Evolutionary conservation across 2,888 invertebrate species (phyloP).

Genomic region (Mongoloraphidia duomilia): DNA sequence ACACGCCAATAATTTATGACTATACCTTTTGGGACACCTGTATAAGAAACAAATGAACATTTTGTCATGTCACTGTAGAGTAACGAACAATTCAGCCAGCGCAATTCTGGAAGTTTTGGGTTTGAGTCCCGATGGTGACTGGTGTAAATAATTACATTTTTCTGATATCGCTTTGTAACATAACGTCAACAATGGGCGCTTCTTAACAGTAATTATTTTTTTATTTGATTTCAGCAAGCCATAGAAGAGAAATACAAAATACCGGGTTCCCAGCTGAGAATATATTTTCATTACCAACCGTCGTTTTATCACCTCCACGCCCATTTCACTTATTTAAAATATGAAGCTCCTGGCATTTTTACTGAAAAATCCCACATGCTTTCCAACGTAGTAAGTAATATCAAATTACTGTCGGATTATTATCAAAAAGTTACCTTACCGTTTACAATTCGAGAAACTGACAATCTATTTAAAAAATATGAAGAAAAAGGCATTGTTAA

Average conservation of each 20-base stretch:
- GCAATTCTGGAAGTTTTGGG: too few relatives aligned
- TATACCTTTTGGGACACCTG: too few relatives aligned
- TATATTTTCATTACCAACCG: conserved; percentile 91
- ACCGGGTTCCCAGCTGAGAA: conserved; percentile 52
- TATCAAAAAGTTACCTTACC: conserved; percentile 72
- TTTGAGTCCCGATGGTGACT: too few relatives aligned
- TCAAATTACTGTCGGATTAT: conserved; percentile 67
- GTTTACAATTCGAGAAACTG: conserved; percentile 64
- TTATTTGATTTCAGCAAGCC: conserved; percentile 40
- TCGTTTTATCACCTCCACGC: conserved; percentile 94
- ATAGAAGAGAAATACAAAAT: conserved; percentile 67
- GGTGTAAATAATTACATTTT: not conserved
- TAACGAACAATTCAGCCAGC: too few relatives aligned
- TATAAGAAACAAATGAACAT: too few relatives aligned
- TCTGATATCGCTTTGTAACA: not conserved
- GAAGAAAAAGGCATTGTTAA: conserved; percentile 39
- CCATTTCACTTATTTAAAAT: conserved; percentile 71
- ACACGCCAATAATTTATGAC: too few relatives aligned
- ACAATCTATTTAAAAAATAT: conserved; percentile 52
- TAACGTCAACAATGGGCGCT: not conserved
- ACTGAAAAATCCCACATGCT: conserved; percentile 79
- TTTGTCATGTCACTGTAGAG: too few relatives aligned
- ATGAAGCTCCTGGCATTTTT: conserved; percentile 70
- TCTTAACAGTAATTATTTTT: not conserved
- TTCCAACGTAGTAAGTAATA: conserved; percentile 77